These are phyloP conservation scores for Canis aureus DNA, from an alignment of 2,113 vertebrate species.

Conservation along the genomic window DNA sequence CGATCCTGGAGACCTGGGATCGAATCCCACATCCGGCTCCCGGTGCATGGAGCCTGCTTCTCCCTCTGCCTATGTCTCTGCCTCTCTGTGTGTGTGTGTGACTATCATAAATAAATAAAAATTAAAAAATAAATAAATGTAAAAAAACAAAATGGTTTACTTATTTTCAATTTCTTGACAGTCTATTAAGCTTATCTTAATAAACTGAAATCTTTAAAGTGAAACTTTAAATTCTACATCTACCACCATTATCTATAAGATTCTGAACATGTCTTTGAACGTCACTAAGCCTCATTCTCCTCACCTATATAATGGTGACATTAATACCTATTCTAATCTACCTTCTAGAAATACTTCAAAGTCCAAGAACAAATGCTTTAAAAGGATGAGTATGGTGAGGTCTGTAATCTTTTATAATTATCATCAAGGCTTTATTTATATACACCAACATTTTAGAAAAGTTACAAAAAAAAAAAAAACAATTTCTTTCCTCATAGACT, in stretches of 20 bases:
- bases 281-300: neutral
- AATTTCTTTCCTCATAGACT: neutral
- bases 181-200: neutral
- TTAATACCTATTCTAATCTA: neutral
- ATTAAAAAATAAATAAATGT: neutral
- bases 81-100: too few relatives aligned
- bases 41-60: too few relatives aligned
- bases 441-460: conserved; percentile 11
- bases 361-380: neutral
- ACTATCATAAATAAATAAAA: too few relatives aligned
- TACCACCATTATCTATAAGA: neutral
- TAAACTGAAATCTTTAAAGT: conserved; percentile 26
- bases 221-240: neutral
- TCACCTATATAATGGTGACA: neutral
- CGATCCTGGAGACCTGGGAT: too few relatives aligned
- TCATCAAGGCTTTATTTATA: conserved; percentile 17
- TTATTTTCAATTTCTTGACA: conserved; percentile 42
- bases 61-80: too few relatives aligned
- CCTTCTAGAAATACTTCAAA: neutral
- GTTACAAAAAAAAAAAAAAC: neutral
- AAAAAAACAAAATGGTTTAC: neutral
- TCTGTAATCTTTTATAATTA: neutral
- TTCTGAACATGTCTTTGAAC: neutral
- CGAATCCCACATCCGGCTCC: too few relatives aligned
- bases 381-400: conserved; percentile 11